Percentiles rank a stretch among this genome's conserved stretches.
phyloP scores from a whole-genome alignment of 2,888 invertebrate species.

The Plagodis pulveraria region DNA sequence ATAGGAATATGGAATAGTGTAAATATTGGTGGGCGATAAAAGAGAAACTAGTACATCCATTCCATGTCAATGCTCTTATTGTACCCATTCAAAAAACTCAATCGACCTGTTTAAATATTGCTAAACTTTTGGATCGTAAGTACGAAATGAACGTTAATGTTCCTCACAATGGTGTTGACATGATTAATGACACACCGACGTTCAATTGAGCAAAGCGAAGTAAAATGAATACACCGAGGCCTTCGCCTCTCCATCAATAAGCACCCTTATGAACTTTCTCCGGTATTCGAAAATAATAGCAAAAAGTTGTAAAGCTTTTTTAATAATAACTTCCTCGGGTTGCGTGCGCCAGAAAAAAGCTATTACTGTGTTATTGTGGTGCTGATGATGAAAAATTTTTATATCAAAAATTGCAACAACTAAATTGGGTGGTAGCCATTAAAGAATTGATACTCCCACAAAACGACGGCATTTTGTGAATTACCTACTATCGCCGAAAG shows the following conservation, averaged over 20 bases:
- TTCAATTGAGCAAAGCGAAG: constrained; percentile 56
- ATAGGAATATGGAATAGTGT: too few species aligned
- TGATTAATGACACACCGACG: constrained; percentile 60
- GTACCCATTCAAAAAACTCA: constrained; percentile 17
- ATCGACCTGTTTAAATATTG: constrained; percentile 29
- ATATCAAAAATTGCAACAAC: constrained; percentile 24
- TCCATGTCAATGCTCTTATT: constrained; percentile 20
- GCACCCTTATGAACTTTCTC: constrained; percentile 52
- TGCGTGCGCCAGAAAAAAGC: constrained; percentile 45
- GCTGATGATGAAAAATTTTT: constrained; percentile 26
- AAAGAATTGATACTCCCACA: constrained; percentile 23
- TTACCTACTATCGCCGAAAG: constrained; percentile 15
- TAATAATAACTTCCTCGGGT: constrained; percentile 62
- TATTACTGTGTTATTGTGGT: constrained; percentile 29
- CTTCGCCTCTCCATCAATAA: constrained; percentile 41
- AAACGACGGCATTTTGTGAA: constrained; percentile 11
- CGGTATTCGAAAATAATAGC: constrained; percentile 60
- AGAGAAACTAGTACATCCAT: background rate
- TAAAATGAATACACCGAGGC: constrained; percentile 47
- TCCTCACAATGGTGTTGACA: constrained; percentile 51
- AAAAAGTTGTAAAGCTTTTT: constrained; percentile 60
- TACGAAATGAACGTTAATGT: constrained; percentile 44
- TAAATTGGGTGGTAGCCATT: constrained; percentile 21
- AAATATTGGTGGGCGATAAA: background rate
- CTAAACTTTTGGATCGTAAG: constrained; percentile 46